Base-by-base conservation (phyloP, 1,140 invertebrate genomes). In the Microplitis demolitor region DNA sequence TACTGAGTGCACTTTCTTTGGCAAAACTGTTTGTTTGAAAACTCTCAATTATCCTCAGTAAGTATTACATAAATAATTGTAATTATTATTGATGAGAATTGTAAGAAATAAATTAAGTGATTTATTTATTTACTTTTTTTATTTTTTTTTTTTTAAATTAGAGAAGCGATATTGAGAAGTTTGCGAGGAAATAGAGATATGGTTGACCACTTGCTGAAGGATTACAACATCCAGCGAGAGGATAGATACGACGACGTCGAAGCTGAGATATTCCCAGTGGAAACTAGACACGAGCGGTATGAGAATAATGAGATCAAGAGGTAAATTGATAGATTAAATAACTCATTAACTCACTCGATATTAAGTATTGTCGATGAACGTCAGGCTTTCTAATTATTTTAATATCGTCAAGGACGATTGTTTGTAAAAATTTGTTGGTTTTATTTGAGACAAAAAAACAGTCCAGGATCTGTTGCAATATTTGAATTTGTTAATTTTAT, bases 41-140 rank as follows among this genome's bases (percentile, higher is more conserved):
- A 89, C 91, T 58, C 88, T 90, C 9, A 91, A 94, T 81, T 95
- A 96, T 86, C 94, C 94, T 61, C 90, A 91, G 93, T 95, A 88
- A 91, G 90, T 88, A 71, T 69, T 33, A 14, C 5, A 13, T 16
- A 9, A 61, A 35, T 14, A 50, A 33, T 60, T 60, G 31, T 16
- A 31, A 60, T 14, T 31, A 16, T 60, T 60, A 70, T 39, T 39
- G 9, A 8, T 39, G 5, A 39, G 37, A 39, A 8, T n/a, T n/a
- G n/a, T n/a, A n/a, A n/a, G 24, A 24, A 3, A 16, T 54, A 56
- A 56, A 16, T 56, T 56, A 9, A 35, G 33, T 33, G 11, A 61
- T 33, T 9, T 9, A 61, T 35, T 39, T 16, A 62, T 61, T 61
- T 24, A 62, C 4, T 45, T 63, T 70, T n/a, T 31, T 53, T 58